These are phyloP conservation scores for Callitettix versicolor DNA, from an alignment of 1,140 invertebrate genomes.

Conservation along the genomic window DNA sequence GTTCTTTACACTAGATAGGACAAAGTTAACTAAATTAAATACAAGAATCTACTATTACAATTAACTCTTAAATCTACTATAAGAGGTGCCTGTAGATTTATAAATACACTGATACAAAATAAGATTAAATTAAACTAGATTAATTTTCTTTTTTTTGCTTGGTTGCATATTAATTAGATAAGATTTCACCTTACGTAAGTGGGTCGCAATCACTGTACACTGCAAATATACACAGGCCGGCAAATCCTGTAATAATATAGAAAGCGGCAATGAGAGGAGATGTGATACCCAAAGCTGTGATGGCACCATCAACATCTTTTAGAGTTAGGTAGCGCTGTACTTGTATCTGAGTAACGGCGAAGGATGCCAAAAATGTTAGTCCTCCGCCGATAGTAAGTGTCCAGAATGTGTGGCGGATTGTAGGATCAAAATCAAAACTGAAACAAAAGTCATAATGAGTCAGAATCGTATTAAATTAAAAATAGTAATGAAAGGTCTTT, in stretches of 20 bases:
- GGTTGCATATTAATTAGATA: no score
- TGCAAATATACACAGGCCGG: conserved; percentile 67
- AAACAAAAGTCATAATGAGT: no score
- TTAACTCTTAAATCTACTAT: no score
- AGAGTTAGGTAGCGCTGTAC: conserved; percentile 76
- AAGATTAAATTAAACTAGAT: no score
- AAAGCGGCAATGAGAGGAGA: conserved; percentile 55
- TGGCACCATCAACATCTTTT: conserved; percentile 49
- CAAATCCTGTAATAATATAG: conserved; percentile 58
- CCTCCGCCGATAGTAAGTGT: conserved; percentile 56
- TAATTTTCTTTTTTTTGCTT: no score
- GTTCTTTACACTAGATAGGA: no score
- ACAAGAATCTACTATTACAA: no score
- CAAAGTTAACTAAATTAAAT: no score
- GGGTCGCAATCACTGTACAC: conserved; percentile 69
- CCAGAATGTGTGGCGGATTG: conserved; percentile 63
- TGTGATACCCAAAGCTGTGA: conserved; percentile 51
- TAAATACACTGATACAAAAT: no score
- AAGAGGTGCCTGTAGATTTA: no score
- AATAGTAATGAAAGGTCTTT: no score
- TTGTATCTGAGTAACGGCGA: conserved; percentile 77
- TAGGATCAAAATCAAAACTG: conserved; percentile 56
- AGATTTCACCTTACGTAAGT: conserved; percentile 18
- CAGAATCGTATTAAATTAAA: no score
- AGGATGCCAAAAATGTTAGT: conserved; percentile 61